Percentiles rank a stretch among this genome's conserved stretches.
Conservation (phyloP, 2,888 invertebrate species). For the Cotesia congregata region DNA sequence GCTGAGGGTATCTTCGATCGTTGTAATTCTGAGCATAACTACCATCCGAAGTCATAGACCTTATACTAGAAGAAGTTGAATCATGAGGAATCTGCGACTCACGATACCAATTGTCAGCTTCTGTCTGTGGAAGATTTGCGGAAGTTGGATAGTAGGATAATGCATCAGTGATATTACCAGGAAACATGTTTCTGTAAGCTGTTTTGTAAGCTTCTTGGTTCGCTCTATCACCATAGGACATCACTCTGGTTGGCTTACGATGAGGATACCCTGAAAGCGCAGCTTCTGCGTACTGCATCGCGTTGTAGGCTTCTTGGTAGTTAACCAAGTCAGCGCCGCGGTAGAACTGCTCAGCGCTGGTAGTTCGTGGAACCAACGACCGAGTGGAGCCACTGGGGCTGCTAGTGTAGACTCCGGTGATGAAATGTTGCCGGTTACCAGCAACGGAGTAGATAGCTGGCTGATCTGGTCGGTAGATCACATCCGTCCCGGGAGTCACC, state of each 20-base stretch:
- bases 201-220: slow-evolving; percentile 78
- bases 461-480: slow-evolving; percentile 72
- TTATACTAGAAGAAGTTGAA: slow-evolving; percentile 73
- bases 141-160: slow-evolving; percentile 86
- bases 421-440: slow-evolving; percentile 80
- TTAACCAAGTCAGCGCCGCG: slow-evolving; percentile 77
- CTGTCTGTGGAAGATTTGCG: slow-evolving; percentile 73
- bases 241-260: slow-evolving; percentile 57
- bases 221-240: slow-evolving; percentile 72
- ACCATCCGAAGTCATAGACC: slow-evolving; percentile 63
- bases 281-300: slow-evolving; percentile 67
- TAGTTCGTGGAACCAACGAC: slow-evolving; percentile 75
- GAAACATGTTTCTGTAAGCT: slow-evolving; percentile 78
- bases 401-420: slow-evolving; percentile 82
- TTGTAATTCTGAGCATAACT: slow-evolving; percentile 63
- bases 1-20: slow-evolving; percentile 63
- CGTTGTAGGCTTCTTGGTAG: slow-evolving; percentile 64
- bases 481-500: slow-evolving; percentile 67
- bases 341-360: slow-evolving; percentile 71
- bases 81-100: slow-evolving; percentile 73
- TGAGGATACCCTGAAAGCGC: slow-evolving; percentile 62
- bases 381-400: slow-evolving; percentile 72
- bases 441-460: slow-evolving; percentile 83
- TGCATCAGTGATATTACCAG: slow-evolving; percentile 82
- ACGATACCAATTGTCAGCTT: slow-evolving; percentile 76